A percentile compares a stretch with the other conserved stretches of the same genome.
phyloP scores from a whole-genome alignment of 2,113 vertebrate genomes.

The Crocuta crocuta region DNA sequence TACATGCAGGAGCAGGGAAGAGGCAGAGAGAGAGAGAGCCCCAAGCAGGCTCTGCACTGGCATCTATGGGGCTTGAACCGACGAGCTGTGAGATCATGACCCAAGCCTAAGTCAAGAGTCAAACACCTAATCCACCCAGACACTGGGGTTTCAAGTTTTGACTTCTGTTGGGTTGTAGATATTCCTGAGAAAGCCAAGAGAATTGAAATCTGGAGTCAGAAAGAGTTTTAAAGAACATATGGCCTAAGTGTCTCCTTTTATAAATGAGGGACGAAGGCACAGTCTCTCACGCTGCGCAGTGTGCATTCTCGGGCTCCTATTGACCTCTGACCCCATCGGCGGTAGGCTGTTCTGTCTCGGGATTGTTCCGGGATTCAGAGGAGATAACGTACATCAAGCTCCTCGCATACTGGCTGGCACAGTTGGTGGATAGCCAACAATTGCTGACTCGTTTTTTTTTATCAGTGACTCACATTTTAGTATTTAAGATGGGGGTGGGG shows the following conservation, averaged over 20 bases:
- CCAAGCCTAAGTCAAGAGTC: too few relatives aligned
- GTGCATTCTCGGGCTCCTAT: rapidly evolving
- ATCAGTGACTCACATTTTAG: slow-evolving; percentile 52
- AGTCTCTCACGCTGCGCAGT: neutral
- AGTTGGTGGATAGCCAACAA: neutral
- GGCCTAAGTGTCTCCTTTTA: neutral
- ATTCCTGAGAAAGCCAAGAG: neutral
- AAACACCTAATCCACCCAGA: too few relatives aligned
- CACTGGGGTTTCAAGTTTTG: neutral
- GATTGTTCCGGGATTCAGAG: neutral
- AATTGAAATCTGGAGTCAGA: slow-evolving; percentile 28
- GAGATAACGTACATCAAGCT: neutral
- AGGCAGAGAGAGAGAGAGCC: too few relatives aligned
- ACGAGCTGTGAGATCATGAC: too few relatives aligned
- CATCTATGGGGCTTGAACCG: too few relatives aligned
- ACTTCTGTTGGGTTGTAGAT: slow-evolving; percentile 8
- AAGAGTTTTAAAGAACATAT: neutral
- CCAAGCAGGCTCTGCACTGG: too few relatives aligned
- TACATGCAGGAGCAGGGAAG: too few relatives aligned
- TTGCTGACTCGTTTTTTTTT: slow-evolving; percentile 25
- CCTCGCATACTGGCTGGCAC: neutral
- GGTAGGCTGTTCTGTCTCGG: neutral
- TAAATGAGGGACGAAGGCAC: neutral
- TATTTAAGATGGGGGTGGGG: neutral
- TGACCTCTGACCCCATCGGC: neutral